Base-by-base conservation (phyloP, 1,140 invertebrate genomes). In the Capitella teleta region DNA sequence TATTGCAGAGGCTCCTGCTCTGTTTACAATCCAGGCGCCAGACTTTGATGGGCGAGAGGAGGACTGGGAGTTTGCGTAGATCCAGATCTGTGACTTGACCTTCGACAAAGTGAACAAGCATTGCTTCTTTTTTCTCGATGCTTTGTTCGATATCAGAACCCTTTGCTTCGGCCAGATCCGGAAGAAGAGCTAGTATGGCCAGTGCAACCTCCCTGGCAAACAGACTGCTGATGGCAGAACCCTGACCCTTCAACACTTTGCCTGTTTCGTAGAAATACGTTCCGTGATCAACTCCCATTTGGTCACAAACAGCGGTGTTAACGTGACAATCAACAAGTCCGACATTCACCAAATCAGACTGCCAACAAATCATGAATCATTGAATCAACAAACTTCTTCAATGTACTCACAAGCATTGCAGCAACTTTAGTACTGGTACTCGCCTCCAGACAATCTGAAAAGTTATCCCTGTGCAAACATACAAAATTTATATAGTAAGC, bases 21-120 rank as follows among this genome's bases (percentile, higher is more conserved):
- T 66, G 67, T 1, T 70, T 73, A 64, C 84, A 86, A 63, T 83
- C 77, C 14, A 84, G 70, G 62, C 79, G 72, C 67, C 80, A 60
- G 38, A 75, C 71, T 51, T 78, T 76, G 41, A 83, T 72, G 52
- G 73, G 61, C 8, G 73, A 68, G 4, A 84, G 65, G 56, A 81
- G 67, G 34, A 75, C 75, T 6, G 80, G 77, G 23, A 86, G 64
- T 58, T 80, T 74, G 46, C 70, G 64, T 21, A 74, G 56, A 40
- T 75, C 73, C 23, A 81, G 55, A 61, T 79, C 77, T 40, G 77
- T 66, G 26, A 70, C 73, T 12, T 76, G 65, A 14, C 75, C 75
- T 23, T 82, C 64, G 45, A 66, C 78, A 77, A 84, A 83, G 59
- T 81, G 79, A 30, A 84, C 64, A n/a, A 84, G 58, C 81, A 81